Percentiles rank a stretch among this genome's conserved stretches.
Evolutionary conservation across 1,140 invertebrate species (phyloP).

Genomic region (Chironomus tepperi): DNA sequence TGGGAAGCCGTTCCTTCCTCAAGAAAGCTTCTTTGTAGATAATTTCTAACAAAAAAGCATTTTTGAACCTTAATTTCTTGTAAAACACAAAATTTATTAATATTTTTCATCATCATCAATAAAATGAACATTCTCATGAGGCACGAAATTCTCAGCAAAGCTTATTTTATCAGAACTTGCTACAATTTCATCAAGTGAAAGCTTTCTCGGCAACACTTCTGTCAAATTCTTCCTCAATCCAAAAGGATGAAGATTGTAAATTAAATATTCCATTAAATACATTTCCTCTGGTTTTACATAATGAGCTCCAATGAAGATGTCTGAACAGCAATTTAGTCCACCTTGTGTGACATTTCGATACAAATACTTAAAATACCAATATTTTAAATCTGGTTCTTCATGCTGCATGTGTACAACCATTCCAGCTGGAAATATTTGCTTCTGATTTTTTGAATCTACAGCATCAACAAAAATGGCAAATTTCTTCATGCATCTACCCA

Average conservation of each 20-base stretch:
- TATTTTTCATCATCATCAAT: no score
- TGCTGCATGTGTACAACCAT: neutral
- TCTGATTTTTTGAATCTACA: slow-evolving; percentile 56
- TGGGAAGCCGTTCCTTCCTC: no score
- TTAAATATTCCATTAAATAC: slow-evolving; percentile 89
- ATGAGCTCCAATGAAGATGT: slow-evolving; percentile 94
- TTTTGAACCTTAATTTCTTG: no score
- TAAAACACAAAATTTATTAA: no score
- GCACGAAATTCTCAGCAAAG: no score
- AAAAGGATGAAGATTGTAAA: slow-evolving; percentile 85
- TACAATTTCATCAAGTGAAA: neutral
- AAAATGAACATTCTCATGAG: no score
- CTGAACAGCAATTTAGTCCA: slow-evolving; percentile 85
- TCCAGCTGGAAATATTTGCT: slow-evolving; percentile 35
- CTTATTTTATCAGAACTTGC: neutral
- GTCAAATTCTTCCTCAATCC: slow-evolving; percentile 50
- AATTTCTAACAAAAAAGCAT: no score
- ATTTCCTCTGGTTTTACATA: slow-evolving; percentile 84
- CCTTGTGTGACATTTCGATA: slow-evolving; percentile 46
- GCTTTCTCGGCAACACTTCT: neutral
- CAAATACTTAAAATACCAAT: neutral
- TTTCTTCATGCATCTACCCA: slow-evolving; percentile 26
- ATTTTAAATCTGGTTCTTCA: neutral
- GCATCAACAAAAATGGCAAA: slow-evolving; percentile 32
- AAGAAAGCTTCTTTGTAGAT: no score